Evolutionary conservation across 2,113 vertebrate species (phyloP), one percentile per base, ranked within the genome.

Genomic region (Corvus cornix): DNA sequence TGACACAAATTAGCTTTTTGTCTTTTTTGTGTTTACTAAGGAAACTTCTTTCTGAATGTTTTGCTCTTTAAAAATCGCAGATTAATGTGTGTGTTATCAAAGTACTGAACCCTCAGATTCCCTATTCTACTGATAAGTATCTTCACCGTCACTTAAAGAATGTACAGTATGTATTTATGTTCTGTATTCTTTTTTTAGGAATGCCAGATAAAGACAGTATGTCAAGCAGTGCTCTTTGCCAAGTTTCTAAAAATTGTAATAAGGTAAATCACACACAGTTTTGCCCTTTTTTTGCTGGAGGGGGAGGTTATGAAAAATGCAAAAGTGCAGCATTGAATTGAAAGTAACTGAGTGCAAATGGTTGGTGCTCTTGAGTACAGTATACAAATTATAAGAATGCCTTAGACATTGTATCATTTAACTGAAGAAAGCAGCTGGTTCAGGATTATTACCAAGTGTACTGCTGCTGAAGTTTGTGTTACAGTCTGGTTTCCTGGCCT

Each of bases 151-250:
- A 53, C 35, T 68, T 76, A 46, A 69, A 56, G 49, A 76, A 63
- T 67, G 6, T 59, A 64, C 27, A 55, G 10, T 87, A 53, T 74
- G 22, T 66, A 70, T 70, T 95, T 90, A n/a, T 68, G 85, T 64
- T 91, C 56, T 97, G 20, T 97, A 15, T 96, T 97, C 46, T 70
- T 87, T 78, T 89, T 95, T 89, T 91, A 99, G 99, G 98, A 97
- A 98, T 99, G 98, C 98, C 99, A 58, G 99, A 99, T 97, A 99
- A 99, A 98, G 99, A 99, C 66, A 98, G 98, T 90, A 98, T 99
- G 96, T 99, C 98, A 97, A 98, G 97, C 95, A 98, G 94, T 93
- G 97, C 97, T 31, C 95, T 98, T 96, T 99, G 98, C 73, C 98
- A 99, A 66, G 87, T 98, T 96, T 98, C 98, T 96, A 99, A 98